Conservation (phyloP, 1,140 invertebrate species). For the Anastatus disparis region DNA sequence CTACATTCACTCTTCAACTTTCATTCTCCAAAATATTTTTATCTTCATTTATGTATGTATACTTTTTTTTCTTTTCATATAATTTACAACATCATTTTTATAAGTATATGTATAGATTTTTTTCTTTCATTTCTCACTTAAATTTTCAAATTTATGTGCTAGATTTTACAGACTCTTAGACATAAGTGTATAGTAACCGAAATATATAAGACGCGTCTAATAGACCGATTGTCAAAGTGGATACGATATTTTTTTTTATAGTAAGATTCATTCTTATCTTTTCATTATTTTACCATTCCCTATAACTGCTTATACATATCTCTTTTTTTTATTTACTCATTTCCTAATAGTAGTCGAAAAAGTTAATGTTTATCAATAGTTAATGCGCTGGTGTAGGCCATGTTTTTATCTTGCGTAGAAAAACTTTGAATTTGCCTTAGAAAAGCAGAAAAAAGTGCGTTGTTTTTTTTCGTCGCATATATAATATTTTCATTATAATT, state of each 20-base stretch:
- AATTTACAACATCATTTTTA: too few relatives aligned
- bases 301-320: neutral
- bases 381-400: slow-evolving; percentile 30
- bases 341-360: slow-evolving; percentile 32
- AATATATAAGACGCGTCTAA: slow-evolving; percentile 42
- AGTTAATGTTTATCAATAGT: slow-evolving; percentile 28
- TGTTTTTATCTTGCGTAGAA: slow-evolving; percentile 29
- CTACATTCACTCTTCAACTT: too few relatives aligned
- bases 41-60: too few relatives aligned
- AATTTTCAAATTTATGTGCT: slow-evolving; percentile 17
- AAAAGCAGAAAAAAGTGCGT: slow-evolving; percentile 16
- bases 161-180: slow-evolving; percentile 24
- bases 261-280: neutral
- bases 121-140: slow-evolving; percentile 13
- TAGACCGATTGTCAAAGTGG: slow-evolving; percentile 55
- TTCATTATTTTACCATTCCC: neutral
- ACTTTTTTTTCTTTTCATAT: too few relatives aligned
- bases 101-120: too few relatives aligned
- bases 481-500: too few relatives aligned
- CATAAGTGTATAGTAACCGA: slow-evolving; percentile 25
- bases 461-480: neutral
- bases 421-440: slow-evolving; percentile 23
- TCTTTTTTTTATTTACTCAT: neutral
- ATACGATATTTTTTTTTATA: slow-evolving; percentile 42
- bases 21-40: too few relatives aligned